phyloP scores from a whole-genome alignment of 2,888 invertebrate species.

The Conomelus anceps region DNA sequence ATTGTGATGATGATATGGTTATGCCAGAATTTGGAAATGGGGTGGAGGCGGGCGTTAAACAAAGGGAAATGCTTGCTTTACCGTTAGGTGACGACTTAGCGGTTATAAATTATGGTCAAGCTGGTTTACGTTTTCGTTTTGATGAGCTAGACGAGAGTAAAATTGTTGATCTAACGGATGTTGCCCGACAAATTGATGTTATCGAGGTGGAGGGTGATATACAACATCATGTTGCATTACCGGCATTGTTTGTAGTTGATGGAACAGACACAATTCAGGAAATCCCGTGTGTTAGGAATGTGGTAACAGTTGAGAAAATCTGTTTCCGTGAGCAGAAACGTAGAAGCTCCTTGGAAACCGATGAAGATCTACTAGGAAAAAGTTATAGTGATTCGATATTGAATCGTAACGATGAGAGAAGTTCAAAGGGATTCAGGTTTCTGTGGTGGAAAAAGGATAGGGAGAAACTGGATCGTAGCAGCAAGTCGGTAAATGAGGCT shows the following conservation, averaged over 20 bases:
- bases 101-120: background rate
- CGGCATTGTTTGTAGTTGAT: background rate
- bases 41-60: no score
- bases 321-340: slow-evolving; percentile 20
- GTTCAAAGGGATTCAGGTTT: slow-evolving; percentile 19
- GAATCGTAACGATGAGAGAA: background rate
- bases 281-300: slow-evolving; percentile 10
- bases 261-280: background rate
- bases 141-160: background rate
- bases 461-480: slow-evolving; percentile 10
- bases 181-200: background rate
- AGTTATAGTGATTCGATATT: slow-evolving; percentile 24
- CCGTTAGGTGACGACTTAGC: background rate
- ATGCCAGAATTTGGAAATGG: no score
- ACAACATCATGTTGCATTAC: background rate
- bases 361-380: slow-evolving; percentile 21
- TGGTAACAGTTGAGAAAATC: slow-evolving; percentile 11
- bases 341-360: slow-evolving; percentile 12
- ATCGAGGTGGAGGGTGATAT: background rate
- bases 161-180: background rate
- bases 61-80: background rate
- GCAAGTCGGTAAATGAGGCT: slow-evolving; percentile 9
- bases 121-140: no score
- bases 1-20: background rate
- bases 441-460: slow-evolving; percentile 15